These are phyloP conservation scores for Myiagra hebetior DNA, from an alignment of 2,113 vertebrate genomes.

Conservation along the genomic window DNA sequence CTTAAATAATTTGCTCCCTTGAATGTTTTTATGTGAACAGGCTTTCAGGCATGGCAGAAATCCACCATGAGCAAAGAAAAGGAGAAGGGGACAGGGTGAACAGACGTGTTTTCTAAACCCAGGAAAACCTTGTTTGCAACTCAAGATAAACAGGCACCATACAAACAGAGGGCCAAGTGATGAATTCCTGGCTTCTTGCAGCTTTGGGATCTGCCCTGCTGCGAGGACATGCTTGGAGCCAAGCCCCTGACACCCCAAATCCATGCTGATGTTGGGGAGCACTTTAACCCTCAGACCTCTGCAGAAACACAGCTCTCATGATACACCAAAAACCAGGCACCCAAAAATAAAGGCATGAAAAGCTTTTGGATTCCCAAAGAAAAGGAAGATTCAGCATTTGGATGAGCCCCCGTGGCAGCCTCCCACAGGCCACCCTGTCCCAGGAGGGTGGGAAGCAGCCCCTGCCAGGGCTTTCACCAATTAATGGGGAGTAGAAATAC, in stretches of 20 bases:
- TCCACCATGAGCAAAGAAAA: neutral
- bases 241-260: neutral
- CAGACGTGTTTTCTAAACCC: neutral
- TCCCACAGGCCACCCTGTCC: accelerated
- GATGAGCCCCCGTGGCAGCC: neutral
- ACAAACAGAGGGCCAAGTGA: neutral
- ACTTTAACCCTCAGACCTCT: neutral
- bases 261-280: accelerated
- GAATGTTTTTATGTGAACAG: neutral
- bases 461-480: neutral
- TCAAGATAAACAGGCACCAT: neutral
- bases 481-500: neutral
- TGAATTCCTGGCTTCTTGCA: neutral
- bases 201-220: neutral
- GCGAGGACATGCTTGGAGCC: accelerated
- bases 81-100: neutral
- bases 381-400: neutral
- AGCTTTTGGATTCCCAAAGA: neutral
- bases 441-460: neutral
- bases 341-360: neutral
- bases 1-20: conserved; percentile 24
- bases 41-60: conserved; percentile 17
- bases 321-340: accelerated
- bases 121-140: neutral
- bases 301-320: accelerated